Conservation (phyloP, 2,113 vertebrate genomes). For the Xenopus borealis region DNA sequence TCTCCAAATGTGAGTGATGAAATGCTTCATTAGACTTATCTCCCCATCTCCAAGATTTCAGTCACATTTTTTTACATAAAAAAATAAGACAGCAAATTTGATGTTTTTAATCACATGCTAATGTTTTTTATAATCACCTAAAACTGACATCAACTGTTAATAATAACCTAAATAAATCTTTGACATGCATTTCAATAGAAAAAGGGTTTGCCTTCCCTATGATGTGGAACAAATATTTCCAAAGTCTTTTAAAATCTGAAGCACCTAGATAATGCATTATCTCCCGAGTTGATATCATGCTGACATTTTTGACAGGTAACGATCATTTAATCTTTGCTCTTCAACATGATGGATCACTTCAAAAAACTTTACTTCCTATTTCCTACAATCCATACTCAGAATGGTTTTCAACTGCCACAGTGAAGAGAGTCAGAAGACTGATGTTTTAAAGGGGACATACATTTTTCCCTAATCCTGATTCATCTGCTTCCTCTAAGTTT, state of each 20-base stretch:
- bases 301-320: constrained; percentile 41
- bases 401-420: constrained; percentile 5
- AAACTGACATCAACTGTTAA: background rate
- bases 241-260: constrained; percentile 13
- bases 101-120: no score
- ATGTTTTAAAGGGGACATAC: no score
- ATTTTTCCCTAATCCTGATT: no score
- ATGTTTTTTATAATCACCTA: background rate
- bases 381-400: constrained; percentile 18
- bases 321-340: constrained; percentile 35
- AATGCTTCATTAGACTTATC: no score
- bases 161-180: constrained; percentile 14
- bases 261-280: constrained; percentile 34
- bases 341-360: constrained; percentile 38
- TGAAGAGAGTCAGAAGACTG: no score
- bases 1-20: no score
- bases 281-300: constrained; percentile 34
- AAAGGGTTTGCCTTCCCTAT: background rate
- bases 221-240: constrained; percentile 18
- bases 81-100: no score
- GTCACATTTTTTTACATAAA: no score
- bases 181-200: constrained; percentile 2
- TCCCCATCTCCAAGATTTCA: no score
- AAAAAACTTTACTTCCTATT: constrained; percentile 12
- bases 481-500: no score